Evolutionary conservation across 2,888 invertebrate species (phyloP), one percentile per base, ranked within the genome.

Genomic region (Acronicta alni): DNA sequence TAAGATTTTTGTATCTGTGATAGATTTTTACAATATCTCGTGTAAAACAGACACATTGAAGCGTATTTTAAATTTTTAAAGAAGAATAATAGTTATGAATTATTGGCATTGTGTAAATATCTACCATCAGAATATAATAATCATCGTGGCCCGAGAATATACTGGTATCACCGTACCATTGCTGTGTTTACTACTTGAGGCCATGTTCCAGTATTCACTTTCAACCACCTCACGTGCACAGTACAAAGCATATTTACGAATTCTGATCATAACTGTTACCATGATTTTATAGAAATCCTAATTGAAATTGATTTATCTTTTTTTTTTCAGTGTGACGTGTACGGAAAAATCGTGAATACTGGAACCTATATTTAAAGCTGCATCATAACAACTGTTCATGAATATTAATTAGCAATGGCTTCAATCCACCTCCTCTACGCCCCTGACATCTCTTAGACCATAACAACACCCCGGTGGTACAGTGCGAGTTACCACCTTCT

Each of bases 361-460:
- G 81, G 80, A 80, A 80, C 55, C 66, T 64, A 65, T 52, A 51
- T 42, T 17, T 9, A 54, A 54, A 42, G 51, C 56, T 65, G 59
- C 37, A 42, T 63, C 3, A 16, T 41, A 54, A 49, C 62, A 62
- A 58, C 57, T 66, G 47, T 42, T 47, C 35, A 38, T 48, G 30
- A 43, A 23, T 46, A 17, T 63, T 56, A 64, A 56, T 62, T 48
- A 76, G 72, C 77, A 77, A 78, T 78, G 77, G 77, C 68, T 83
- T 86, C 81, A 80, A 76, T 66, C 56, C 75, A 88, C 90, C 89
- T 87, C 87, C 92, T 77, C 86, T 94, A 94, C 94, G 94, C 94
- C 88, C 93, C 94, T 94, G 94, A 92, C 92, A 87, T 81, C 88
- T 92, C 92, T 93, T 88, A 84, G 91, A 91, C 92, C 92, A 87